A percentile compares a stretch with the other conserved stretches of the same genome.
These are phyloP conservation scores for Melopsittacus undulatus DNA, from an alignment of 2,797 vertebrate species.

Conservation along the genomic window DNA sequence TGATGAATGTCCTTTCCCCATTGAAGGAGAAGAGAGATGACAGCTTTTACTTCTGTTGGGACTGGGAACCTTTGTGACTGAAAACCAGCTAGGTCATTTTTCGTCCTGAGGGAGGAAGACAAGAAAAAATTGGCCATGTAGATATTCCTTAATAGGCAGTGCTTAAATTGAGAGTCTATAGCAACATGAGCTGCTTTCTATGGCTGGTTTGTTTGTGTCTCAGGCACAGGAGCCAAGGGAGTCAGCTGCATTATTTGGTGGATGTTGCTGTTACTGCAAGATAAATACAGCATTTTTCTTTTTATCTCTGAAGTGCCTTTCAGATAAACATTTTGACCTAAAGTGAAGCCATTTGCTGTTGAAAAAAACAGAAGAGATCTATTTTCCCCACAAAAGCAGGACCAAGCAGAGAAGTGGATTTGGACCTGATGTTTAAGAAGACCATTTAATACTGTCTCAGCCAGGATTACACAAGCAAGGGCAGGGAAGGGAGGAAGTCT, in stretches of 20 bases:
- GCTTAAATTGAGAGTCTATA: background rate
- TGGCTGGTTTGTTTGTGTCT: slow-evolving; percentile 5
- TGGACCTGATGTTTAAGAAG: background rate
- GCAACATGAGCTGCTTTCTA: background rate
- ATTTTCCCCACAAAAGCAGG: slow-evolving; percentile 28
- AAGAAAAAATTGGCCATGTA: background rate
- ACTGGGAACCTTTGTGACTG: background rate
- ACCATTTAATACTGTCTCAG: background rate
- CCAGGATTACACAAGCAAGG: background rate
- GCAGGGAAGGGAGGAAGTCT: fast-evolving
- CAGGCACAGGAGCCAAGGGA: slow-evolving; percentile 28
- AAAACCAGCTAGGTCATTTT: background rate
- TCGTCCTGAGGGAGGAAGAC: background rate
- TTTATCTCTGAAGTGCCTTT: slow-evolving; percentile 58
- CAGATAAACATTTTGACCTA: slow-evolving; percentile 51
- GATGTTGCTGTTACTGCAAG: slow-evolving; percentile 45
- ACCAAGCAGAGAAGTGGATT: background rate
- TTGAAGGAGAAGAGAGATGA: slow-evolving; percentile 7
- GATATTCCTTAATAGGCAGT: slow-evolving; percentile 14
- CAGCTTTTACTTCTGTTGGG: background rate
- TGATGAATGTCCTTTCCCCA: slow-evolving; percentile 2
- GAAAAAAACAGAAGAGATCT: slow-evolving; percentile 33
- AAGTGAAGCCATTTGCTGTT: slow-evolving; percentile 19
- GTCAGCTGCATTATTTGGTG: slow-evolving; percentile 13
- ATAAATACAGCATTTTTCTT: slow-evolving; percentile 62